Percentiles rank a stretch among this genome's conserved stretches.
phyloP scores from a whole-genome alignment of 2,888 invertebrate genomes.

The Iselma pallidipennis region DNA sequence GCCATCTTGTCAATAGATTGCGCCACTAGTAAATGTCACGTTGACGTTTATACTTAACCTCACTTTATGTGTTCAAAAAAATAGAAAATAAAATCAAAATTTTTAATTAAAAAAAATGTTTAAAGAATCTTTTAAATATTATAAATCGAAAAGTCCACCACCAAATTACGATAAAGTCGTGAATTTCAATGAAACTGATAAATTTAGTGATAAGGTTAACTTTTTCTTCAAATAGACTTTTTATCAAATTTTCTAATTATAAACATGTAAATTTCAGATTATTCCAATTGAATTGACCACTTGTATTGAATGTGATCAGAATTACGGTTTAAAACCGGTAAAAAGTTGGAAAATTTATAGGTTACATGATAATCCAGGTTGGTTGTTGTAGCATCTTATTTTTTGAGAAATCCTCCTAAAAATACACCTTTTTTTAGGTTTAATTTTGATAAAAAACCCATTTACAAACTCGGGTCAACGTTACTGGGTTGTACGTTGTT shows the following conservation, averaged over 20 bases:
- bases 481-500: conserved; percentile 80
- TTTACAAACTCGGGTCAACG: conserved; percentile 78
- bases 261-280: conserved; percentile 45
- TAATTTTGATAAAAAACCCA: conserved; percentile 81
- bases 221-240: neutral
- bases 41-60: conserved; percentile 4
- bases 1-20: no score
- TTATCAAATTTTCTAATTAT: conserved; percentile 2
- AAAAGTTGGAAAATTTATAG: conserved; percentile 67
- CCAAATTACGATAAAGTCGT: conserved; percentile 69
- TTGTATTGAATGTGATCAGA: conserved; percentile 15
- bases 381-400: neutral
- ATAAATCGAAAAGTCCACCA: conserved; percentile 69
- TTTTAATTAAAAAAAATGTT: conserved; percentile 57
- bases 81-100: neutral
- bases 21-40: no score
- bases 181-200: conserved; percentile 55
- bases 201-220: conserved; percentile 24
- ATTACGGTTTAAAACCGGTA: conserved; percentile 56
- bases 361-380: conserved; percentile 66
- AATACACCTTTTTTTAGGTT: conserved; percentile 57
- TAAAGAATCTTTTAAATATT: conserved; percentile 77
- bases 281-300: conserved; percentile 33
- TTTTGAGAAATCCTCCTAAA: neutral
- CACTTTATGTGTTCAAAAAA: neutral